Conservation (phyloP, 2,888 invertebrate species). For the Campaea margaritaria region DNA sequence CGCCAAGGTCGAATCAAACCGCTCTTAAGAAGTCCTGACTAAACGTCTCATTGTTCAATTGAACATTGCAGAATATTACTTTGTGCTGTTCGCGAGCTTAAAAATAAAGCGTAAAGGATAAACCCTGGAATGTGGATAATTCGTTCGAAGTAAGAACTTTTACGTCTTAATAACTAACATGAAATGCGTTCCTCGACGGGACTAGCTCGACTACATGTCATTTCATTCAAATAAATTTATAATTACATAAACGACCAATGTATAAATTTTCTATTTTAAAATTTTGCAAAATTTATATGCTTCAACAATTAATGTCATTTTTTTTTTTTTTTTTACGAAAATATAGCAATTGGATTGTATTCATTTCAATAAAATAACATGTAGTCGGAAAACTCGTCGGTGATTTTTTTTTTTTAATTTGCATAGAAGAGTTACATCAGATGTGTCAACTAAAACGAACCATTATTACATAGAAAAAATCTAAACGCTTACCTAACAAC, state of each 20-base stretch:
- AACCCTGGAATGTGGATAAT: conserved; percentile 81
- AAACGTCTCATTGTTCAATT: conserved; percentile 5
- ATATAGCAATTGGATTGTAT: conserved; percentile 26
- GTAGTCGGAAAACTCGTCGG: conserved; percentile 76
- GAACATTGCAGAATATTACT: conserved; percentile 38
- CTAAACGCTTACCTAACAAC: conserved; percentile 34
- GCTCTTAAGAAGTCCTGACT: background rate
- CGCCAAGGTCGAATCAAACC: background rate
- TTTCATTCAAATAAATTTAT: conserved; percentile 56
- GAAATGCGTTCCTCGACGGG: conserved; percentile 81
- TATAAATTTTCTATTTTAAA: conserved; percentile 20
- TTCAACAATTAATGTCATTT: conserved; percentile 14
- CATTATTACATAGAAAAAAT: conserved; percentile 34
- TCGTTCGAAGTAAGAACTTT: conserved; percentile 69
- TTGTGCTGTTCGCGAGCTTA: conserved; percentile 71
- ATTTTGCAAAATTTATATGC: conserved; percentile 21
- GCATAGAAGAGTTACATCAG: conserved; percentile 50
- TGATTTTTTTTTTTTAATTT: conserved; percentile 53
- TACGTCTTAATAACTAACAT: conserved; percentile 70
- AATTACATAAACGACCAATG: conserved; percentile 6
- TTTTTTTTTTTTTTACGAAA: conserved; percentile 8
- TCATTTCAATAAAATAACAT: conserved; percentile 70
- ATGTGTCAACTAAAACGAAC: conserved; percentile 41
- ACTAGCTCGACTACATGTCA: conserved; percentile 77
- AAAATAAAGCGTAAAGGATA: conserved; percentile 54